A percentile compares a stretch with the other conserved stretches of the same genome.
Evolutionary conservation across 2,797 vertebrate genomes (phyloP).

Genomic region (Danio aesculapii): DNA sequence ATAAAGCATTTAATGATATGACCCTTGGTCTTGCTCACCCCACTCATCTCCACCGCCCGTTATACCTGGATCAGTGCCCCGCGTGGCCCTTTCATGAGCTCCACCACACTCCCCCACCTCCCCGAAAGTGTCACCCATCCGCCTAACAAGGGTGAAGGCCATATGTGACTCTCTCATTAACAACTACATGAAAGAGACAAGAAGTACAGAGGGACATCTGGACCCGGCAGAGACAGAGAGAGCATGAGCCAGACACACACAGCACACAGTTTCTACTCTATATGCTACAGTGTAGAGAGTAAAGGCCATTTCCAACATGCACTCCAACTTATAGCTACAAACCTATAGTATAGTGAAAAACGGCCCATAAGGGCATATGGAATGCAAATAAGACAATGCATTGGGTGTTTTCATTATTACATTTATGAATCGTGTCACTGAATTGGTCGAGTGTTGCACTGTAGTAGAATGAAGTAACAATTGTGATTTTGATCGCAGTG

Average conservation of each 20-base stretch:
- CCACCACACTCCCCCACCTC: slow-evolving; percentile 51
- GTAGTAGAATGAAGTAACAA: too few relatives aligned
- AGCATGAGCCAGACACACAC: slow-evolving; percentile 35
- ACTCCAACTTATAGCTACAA: too few relatives aligned
- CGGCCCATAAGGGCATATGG: too few relatives aligned
- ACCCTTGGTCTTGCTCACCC: slow-evolving; percentile 43
- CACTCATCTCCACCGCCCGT: slow-evolving; percentile 16
- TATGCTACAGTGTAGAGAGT: too few relatives aligned
- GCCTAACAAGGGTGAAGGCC: slow-evolving; percentile 67
- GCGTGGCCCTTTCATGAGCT: slow-evolving; percentile 54
- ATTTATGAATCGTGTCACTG: too few relatives aligned
- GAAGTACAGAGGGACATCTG: slow-evolving; percentile 66
- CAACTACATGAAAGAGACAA: slow-evolving; percentile 65
- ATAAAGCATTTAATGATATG: slow-evolving; percentile 28
- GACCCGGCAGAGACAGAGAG: slow-evolving; percentile 54
- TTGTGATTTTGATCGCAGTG: too few relatives aligned
- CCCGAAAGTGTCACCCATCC: slow-evolving; percentile 64
- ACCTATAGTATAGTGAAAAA: too few relatives aligned
- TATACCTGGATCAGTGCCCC: slow-evolving; percentile 53
- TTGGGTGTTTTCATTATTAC: too few relatives aligned
- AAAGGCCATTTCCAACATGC: too few relatives aligned
- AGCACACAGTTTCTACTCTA: too few relatives aligned
- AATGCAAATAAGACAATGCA: too few relatives aligned
- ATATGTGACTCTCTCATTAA: slow-evolving; percentile 68
- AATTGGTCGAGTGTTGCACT: too few relatives aligned